Evolutionary conservation across 2,888 invertebrate genomes (phyloP), one percentile per base, ranked within the genome.

Genomic region (Synergus umbraculus): DNA sequence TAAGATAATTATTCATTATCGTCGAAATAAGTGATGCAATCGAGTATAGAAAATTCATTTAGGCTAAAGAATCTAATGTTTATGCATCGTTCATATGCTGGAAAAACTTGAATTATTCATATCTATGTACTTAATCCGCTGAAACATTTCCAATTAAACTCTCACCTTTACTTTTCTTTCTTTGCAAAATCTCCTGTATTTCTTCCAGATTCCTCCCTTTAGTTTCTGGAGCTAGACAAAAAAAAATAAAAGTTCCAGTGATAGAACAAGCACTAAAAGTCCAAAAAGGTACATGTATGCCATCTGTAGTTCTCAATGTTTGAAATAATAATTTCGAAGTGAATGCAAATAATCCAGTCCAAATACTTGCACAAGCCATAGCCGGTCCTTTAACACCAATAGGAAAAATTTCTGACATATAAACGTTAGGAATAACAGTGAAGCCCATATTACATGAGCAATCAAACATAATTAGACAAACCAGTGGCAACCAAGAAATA

Each of bases 341-440:
- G 9, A 69, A 69, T 7, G 15, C 29, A 54, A 29, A 49, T 4
- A 69, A 2, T 15, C 12, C 18, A 37, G 94, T 95, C 84, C 94
- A 93, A 87, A 95, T 93, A 80, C 95, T 94, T 78, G 94, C 94
- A 9, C 94, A 92, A 83, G 95, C 94, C 44, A 95, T 94, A 0
- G 96, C 95, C 81, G 94, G 93, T 0, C 95, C 94, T 86, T 95
- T 94, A 37, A 94, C 95, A 84, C 94, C 93, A 4, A 94, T 92
- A 60, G 96, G 94, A 89, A 96, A 94, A 88, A 95, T 93, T 91
- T 95, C 95, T 2, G 94, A 94, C 60, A 94, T 93, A 76, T 95
- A 93, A 58, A 95, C 94, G 2, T 0, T 3, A 87, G 94, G 95
- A 41, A 95, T 95, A 84, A 95, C 93, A 4, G 95, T 94, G 0